A percentile compares a stretch with the other conserved stretches of the same genome.
phyloP scores from a whole-genome alignment of 2,888 invertebrate genomes.

The Plebejus argus region DNA sequence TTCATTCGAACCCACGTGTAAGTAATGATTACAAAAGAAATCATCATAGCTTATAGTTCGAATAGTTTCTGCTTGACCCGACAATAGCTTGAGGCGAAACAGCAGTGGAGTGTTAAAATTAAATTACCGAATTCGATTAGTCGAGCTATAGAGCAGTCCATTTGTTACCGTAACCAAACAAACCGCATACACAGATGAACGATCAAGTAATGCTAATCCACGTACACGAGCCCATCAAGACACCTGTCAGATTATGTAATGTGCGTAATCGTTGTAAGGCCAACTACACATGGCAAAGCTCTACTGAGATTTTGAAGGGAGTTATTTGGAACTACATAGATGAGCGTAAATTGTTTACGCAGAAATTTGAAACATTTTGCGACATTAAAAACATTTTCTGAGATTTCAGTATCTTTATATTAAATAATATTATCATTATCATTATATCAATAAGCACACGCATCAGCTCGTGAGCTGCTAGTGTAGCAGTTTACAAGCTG shows the following conservation, averaged over 20 bases:
- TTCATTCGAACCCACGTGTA: neutral
- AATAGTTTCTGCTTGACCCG: constrained; percentile 14
- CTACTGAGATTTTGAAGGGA: neutral
- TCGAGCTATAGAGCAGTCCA: neutral
- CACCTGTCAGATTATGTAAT: neutral
- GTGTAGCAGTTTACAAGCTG: no score
- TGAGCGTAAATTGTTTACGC: no score
- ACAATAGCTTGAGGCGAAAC: neutral
- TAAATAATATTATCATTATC: no score
- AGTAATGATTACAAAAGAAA: constrained; percentile 12
- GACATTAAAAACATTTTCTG: no score
- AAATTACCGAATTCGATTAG: constrained; percentile 11
- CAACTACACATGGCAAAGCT: neutral
- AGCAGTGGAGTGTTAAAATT: neutral
- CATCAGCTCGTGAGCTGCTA: no score
- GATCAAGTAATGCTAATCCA: constrained; percentile 23
- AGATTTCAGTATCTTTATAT: no score
- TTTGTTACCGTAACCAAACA: neutral
- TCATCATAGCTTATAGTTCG: constrained; percentile 13
- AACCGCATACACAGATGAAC: neutral
- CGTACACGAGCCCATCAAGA: neutral
- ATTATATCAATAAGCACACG: no score
- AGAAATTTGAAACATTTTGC: no score
- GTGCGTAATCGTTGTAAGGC: neutral
- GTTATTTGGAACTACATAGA: no score